phyloP scores from a whole-genome alignment of 2,888 invertebrate species.

The Synanthedon myopaeformis region DNA sequence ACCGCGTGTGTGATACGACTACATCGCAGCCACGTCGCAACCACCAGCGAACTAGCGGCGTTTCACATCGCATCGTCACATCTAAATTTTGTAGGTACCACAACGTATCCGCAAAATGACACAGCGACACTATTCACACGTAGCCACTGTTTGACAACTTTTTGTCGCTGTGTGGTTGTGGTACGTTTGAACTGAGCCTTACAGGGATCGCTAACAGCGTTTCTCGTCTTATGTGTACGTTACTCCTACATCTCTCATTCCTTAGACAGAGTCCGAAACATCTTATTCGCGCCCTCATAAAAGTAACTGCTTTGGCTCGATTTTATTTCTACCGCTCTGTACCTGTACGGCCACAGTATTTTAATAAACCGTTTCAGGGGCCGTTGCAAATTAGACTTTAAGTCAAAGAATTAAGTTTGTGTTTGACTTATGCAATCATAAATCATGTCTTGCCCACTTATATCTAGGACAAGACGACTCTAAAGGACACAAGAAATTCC shows the following conservation, averaged over 20 bases:
- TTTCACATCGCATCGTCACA: too few relatives aligned
- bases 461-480: constrained; percentile 60
- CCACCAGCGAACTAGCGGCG: too few relatives aligned
- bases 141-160: too few relatives aligned
- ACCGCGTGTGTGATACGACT: too few relatives aligned
- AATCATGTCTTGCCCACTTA: constrained; percentile 63
- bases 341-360: constrained; percentile 69
- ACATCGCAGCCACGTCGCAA: too few relatives aligned
- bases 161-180: too few relatives aligned
- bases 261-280: constrained; percentile 67
- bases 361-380: constrained; percentile 50
- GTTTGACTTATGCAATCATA: constrained; percentile 17
- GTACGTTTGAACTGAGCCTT: too few relatives aligned
- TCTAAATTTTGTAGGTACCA: too few relatives aligned
- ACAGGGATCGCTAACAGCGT: too few relatives aligned
- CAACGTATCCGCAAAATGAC: too few relatives aligned
- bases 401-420: constrained; percentile 12
- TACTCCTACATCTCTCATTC: constrained; percentile 40
- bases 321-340: constrained; percentile 64
- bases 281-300: constrained; percentile 72
- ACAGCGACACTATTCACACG: too few relatives aligned
- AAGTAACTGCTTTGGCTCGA: constrained; percentile 69
- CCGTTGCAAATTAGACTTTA: constrained; percentile 26
- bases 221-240: constrained; percentile 17
- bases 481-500: constrained; percentile 65